Evolutionary conservation across 2,888 invertebrate genomes (phyloP).

Genomic region (Mycalesis mineus): DNA sequence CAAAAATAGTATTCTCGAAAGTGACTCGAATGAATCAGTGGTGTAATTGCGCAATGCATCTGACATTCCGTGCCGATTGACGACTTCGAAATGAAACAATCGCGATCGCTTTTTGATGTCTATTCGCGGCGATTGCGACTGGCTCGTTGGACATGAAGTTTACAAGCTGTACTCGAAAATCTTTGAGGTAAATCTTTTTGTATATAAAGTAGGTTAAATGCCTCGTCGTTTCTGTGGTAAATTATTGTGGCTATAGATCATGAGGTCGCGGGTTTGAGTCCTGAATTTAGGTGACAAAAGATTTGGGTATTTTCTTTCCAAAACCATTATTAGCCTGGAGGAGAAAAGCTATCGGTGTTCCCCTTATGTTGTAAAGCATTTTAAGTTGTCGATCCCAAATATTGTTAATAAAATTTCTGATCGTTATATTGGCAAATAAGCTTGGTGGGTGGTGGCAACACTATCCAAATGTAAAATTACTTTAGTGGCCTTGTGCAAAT

Average conservation of each 20-base stretch:
- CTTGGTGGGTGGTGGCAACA: too few relatives aligned
- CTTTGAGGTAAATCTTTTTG: neutral
- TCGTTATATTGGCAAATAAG: too few relatives aligned
- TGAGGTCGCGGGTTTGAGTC: too few relatives aligned
- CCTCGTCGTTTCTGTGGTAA: neutral
- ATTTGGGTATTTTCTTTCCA: too few relatives aligned
- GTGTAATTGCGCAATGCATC: neutral
- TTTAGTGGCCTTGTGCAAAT: neutral
- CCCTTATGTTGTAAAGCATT: neutral
- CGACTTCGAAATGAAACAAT: constrained; percentile 1
- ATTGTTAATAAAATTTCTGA: too few relatives aligned
- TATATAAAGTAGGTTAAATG: neutral
- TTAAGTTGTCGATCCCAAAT: neutral
- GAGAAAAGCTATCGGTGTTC: too few relatives aligned
- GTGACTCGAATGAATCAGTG: constrained; percentile 1
- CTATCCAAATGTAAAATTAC: too few relatives aligned
- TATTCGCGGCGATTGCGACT: neutral
- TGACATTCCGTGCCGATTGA: neutral
- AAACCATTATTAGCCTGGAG: too few relatives aligned
- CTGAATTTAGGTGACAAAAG: too few relatives aligned
- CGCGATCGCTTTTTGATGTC: neutral
- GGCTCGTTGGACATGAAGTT: neutral
- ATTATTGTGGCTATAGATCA: too few relatives aligned
- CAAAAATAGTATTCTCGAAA: constrained; percentile 3
- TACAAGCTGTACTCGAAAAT: neutral